phyloP scores from a whole-genome alignment of 1,140 invertebrate species.

The Drosophila biarmipes region DNA sequence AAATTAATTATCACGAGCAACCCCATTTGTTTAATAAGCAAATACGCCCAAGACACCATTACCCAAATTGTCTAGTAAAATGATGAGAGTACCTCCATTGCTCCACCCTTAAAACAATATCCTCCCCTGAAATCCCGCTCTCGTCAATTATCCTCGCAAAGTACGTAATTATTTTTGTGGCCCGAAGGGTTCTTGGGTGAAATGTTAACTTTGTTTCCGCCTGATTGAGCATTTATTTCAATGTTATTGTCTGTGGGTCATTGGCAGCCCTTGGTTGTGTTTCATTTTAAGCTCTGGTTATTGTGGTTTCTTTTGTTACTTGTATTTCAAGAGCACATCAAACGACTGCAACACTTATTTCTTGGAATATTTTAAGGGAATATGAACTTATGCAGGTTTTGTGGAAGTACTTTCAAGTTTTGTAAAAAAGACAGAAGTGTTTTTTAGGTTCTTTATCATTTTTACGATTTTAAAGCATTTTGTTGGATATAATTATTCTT shows the following conservation, averaged over 20 bases:
- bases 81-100: background rate
- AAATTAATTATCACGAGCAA: conserved; percentile 1
- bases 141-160: conserved; percentile 15
- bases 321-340: conserved; percentile 18
- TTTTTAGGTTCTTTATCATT: no score
- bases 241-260: conserved; percentile 63
- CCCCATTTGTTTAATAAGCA: conserved; percentile 9
- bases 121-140: background rate
- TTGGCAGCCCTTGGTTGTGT: conserved; percentile 12
- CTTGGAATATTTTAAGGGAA: conserved; percentile 29
- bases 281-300: conserved; percentile 17
- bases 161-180: conserved; percentile 48
- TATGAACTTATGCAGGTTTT: background rate
- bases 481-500: no score
- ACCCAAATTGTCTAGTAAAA: conserved; percentile 20
- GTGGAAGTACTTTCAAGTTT: background rate
- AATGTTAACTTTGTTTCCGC: conserved; percentile 66
- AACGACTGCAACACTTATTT: background rate
- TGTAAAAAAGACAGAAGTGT: background rate
- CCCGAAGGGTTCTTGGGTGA: conserved; percentile 17
- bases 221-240: conserved; percentile 66
- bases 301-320: conserved; percentile 15
- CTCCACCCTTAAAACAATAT: conserved; percentile 1
- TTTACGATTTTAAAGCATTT: no score
- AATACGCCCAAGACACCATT: conserved; percentile 8